phyloP scores from a whole-genome alignment of 1,140 invertebrate genomes.

The Philotrypesis tridentata region DNA sequence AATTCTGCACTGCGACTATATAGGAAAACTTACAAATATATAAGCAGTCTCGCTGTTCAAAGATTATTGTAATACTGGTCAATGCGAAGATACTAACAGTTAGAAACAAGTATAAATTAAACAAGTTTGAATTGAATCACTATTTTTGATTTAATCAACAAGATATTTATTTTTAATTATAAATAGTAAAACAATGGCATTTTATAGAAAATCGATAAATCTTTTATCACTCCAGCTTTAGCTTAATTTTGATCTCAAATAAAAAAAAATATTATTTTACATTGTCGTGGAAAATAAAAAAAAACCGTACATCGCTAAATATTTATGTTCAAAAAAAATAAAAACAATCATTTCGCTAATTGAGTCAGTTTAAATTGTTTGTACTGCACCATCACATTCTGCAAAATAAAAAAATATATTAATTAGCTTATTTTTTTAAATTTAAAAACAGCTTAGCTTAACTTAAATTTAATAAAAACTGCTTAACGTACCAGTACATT shows the following conservation, averaged over 20 bases:
- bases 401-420: slow-evolving; percentile 31
- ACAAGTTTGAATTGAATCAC: too few relatives aligned
- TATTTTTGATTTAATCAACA: too few relatives aligned
- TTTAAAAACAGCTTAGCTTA: too few relatives aligned
- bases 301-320: not conserved
- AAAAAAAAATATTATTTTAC: not conserved
- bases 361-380: slow-evolving; percentile 6
- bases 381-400: slow-evolving; percentile 44
- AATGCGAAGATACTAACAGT: too few relatives aligned
- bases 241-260: not conserved
- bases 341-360: not conserved
- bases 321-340: not conserved
- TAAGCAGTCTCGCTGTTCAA: too few relatives aligned
- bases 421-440: slow-evolving; percentile 8
- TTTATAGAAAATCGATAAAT: not conserved
- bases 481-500: slow-evolving; percentile 55
- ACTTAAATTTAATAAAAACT: not conserved
- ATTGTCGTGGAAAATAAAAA: slow-evolving; percentile 2
- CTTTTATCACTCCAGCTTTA: not conserved
- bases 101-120: too few relatives aligned
- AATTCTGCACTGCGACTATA: too few relatives aligned
- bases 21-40: too few relatives aligned
- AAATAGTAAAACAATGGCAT: not conserved
- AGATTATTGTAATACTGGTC: not conserved
- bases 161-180: not conserved